A percentile compares a stretch with the other conserved stretches of the same genome.
These are phyloP conservation scores for Gadus macrocephalus DNA, from an alignment of 2,113 vertebrate species.

Conservation along the genomic window DNA sequence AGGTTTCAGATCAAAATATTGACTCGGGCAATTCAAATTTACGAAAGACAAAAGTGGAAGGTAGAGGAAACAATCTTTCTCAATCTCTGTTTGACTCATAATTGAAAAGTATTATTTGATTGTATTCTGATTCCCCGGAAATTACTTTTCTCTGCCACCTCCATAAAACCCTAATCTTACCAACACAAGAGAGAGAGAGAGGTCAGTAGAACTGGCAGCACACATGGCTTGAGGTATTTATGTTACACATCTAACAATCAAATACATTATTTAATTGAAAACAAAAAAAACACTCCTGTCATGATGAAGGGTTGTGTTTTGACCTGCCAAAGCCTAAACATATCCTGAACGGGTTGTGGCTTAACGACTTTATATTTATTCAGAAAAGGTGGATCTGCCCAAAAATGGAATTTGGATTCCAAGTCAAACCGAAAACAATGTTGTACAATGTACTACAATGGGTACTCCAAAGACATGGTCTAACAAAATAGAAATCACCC, in stretches of 20 bases:
- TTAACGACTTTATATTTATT: slow-evolving; percentile 39
- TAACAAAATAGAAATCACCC: slow-evolving; percentile 32
- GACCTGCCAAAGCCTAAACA: no score
- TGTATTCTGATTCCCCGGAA: no score
- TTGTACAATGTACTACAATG: no score
- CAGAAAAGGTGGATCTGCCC: slow-evolving; percentile 17
- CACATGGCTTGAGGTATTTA: no score
- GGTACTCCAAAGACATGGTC: slow-evolving; percentile 27
- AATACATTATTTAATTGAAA: no score
- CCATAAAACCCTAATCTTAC: background rate
- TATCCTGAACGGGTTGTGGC: slow-evolving; percentile 26
- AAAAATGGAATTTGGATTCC: slow-evolving; percentile 26
- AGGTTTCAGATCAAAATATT: slow-evolving; percentile 35
- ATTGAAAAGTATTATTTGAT: slow-evolving; percentile 32
- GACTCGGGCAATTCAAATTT: slow-evolving; percentile 53
- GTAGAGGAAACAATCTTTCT: slow-evolving; percentile 19
- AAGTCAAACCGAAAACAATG: no score
- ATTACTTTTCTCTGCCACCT: no score
- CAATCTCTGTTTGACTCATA: slow-evolving; percentile 48
- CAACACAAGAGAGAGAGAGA: no score
- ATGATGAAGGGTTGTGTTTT: no score
- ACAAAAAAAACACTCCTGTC: slow-evolving; percentile 31
- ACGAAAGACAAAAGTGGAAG: background rate
- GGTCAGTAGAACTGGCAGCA: no score
- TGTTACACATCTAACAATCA: no score